Base-by-base conservation (phyloP, 2,888 invertebrate genomes). In the Macrophya annulata region DNA sequence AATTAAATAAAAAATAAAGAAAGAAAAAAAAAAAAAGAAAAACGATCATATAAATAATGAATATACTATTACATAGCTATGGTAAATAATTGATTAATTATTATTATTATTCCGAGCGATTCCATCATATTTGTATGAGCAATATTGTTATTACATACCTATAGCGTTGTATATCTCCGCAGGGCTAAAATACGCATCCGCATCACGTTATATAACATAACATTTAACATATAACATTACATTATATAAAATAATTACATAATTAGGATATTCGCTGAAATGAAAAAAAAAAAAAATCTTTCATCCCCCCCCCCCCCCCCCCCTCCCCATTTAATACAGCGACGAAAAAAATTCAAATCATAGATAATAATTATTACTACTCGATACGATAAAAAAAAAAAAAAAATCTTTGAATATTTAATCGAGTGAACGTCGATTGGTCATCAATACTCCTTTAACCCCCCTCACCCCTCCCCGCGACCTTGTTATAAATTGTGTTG, bases 101-200 rank as follows among this genome's bases (percentile, higher is more conserved):
- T 51, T 51, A 77, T 77, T 77, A 77, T 77, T 77, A 77, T 77
- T 77, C 48, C 77, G 84, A 68, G 82, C 83, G 85, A 85, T 84
- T 84, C 82, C 37, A 85, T 88, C 85, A 86, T 85, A 88, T 90
- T 90, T 89, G 87, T 89, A 89, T 87, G 88, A 90, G 88, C 88
- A 90, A 89, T 90, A 90, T 87, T 88, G 87, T 89, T 89, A 87
- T 55, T 76, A 76, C 55, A 68, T 31, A 76, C 37, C 31, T 31
- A 37, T 84, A 88, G 87, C 85, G 87, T 87, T 89, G 87, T 89
- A 86, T 88, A 90, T 88, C 72, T 74, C 25, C 43, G 43, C 72
- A 74, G 45, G 45, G 45, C 43, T 74, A 74, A 45, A 31, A 87
- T 88, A 86, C 87, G 25, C 45, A 40, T 45, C 72, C 72, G n/a